phyloP scores from a whole-genome alignment of 2,888 invertebrate genomes.

The Pyrgus malvae region DNA sequence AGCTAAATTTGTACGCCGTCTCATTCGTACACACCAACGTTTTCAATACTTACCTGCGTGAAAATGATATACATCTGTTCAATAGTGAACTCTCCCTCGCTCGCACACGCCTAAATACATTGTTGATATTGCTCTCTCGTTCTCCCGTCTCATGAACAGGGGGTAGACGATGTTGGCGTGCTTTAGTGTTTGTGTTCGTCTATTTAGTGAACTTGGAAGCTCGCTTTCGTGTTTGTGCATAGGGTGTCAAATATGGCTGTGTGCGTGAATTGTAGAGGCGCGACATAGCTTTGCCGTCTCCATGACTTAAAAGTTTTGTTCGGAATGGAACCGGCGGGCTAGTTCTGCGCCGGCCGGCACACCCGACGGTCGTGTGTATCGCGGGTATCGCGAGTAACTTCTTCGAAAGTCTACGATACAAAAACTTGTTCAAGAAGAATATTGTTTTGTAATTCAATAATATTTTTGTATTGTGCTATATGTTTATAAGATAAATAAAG shows the following conservation, averaged over 20 bases:
- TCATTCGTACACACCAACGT: constrained; percentile 75
- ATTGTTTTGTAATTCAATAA: constrained; percentile 42
- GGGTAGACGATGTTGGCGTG: constrained; percentile 76
- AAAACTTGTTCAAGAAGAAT: constrained; percentile 61
- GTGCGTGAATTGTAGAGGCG: constrained; percentile 80
- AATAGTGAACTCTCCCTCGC: constrained; percentile 61
- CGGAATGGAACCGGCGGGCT: constrained; percentile 68
- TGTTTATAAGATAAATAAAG: constrained; percentile 49
- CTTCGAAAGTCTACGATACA: constrained; percentile 66
- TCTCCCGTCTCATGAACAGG: constrained; percentile 74
- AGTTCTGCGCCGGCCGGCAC: constrained; percentile 79
- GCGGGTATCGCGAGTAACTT: constrained; percentile 59
- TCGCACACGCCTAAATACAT: constrained; percentile 57
- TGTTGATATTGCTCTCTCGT: constrained; percentile 76
- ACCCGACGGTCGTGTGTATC: constrained; percentile 60
- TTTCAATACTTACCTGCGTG: constrained; percentile 81
- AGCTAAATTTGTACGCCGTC: constrained; percentile 72
- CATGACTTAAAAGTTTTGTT: constrained; percentile 81
- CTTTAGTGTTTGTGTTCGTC: constrained; percentile 79
- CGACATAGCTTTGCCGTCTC: constrained; percentile 81
- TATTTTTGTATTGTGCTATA: constrained; percentile 42
- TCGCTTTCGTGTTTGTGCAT: constrained; percentile 78
- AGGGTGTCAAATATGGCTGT: constrained; percentile 69
- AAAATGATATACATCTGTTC: constrained; percentile 82
- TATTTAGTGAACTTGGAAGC: constrained; percentile 82